Evolutionary conservation across 64 coral and sea anemone genomes (phyloP).

Genomic region (Catalaphyllia jardinei): DNA sequence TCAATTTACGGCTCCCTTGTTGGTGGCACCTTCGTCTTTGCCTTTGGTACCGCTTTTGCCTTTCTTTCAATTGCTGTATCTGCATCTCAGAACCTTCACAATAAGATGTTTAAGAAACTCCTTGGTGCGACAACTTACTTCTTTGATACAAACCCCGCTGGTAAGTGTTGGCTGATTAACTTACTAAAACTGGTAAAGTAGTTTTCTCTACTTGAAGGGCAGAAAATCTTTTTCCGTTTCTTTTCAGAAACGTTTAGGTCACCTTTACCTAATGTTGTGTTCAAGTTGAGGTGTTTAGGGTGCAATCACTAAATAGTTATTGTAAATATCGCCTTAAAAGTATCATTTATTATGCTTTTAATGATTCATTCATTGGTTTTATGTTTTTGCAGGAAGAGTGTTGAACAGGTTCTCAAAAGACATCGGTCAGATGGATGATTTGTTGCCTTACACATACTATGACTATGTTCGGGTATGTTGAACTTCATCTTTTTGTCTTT

Average conservation of each 20-base stretch:
- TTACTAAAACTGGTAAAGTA: not conserved
- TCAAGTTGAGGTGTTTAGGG: no score
- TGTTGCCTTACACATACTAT: slow-evolving; percentile 62
- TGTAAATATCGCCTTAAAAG: no score
- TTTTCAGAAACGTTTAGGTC: no score
- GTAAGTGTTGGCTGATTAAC: slow-evolving; percentile 24
- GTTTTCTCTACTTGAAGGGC: not conserved
- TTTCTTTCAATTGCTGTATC: slow-evolving; percentile 43
- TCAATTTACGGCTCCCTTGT: slow-evolving; percentile 53
- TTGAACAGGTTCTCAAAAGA: slow-evolving; percentile 92
- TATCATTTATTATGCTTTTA: no score
- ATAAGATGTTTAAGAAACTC: slow-evolving; percentile 86
- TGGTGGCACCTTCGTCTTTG: slow-evolving; percentile 27
- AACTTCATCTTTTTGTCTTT: not conserved
- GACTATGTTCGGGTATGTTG: slow-evolving; percentile 64
- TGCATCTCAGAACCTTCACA: slow-evolving; percentile 84
- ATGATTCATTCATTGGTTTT: not conserved
- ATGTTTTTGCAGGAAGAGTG: slow-evolving; percentile 64
- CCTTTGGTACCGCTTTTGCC: slow-evolving; percentile 10
- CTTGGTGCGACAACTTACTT: slow-evolving; percentile 91
- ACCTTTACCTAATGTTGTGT: no score
- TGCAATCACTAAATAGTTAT: no score
- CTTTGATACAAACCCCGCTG: slow-evolving; percentile 97
- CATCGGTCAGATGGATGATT: slow-evolving; percentile 85
- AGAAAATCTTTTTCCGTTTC: not conserved